Conservation (phyloP, 64 coral and sea anemone species). For the Catalaphyllia jardinei region DNA sequence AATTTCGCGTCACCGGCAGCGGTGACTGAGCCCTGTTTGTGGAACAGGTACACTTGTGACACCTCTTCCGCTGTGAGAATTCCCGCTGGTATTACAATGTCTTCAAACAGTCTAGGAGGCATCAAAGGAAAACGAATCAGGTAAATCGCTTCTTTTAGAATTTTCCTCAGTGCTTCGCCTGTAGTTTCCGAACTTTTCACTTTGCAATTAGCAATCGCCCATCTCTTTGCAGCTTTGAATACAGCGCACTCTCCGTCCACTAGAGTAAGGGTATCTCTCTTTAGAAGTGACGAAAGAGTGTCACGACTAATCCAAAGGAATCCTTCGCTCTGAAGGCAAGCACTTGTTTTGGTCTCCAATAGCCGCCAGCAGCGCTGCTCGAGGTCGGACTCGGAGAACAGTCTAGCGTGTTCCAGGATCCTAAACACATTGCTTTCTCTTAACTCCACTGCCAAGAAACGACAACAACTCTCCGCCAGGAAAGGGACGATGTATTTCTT, state of each 20-base stretch:
- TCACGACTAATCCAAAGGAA: constrained; percentile 22
- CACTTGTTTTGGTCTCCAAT: constrained; percentile 11
- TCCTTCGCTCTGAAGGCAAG: constrained; percentile 22
- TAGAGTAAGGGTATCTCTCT: constrained; percentile 17
- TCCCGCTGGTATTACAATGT: constrained; percentile 18
- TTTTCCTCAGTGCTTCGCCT: constrained; percentile 3
- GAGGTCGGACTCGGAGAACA: constrained; percentile 28
- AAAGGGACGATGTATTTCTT: constrained; percentile 64
- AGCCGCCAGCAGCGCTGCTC: constrained; percentile 51
- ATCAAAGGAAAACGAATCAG: constrained; percentile 40
- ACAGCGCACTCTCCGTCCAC: constrained; percentile 36
- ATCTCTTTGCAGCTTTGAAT: constrained; percentile 23
- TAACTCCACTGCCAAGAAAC: constrained; percentile 52
- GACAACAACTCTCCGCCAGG: constrained; percentile 40
- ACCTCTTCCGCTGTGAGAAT: constrained; percentile 21
- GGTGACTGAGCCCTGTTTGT: constrained; percentile 5
- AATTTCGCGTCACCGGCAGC: background rate
- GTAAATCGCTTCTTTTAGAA: constrained; percentile 2
- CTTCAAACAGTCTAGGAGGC: constrained; percentile 4
- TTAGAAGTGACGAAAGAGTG: constrained; percentile 22
- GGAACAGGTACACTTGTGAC: constrained; percentile 32
- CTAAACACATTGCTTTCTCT: constrained; percentile 49
- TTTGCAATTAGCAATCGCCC: constrained; percentile 36
- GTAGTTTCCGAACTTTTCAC: background rate
- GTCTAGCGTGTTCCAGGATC: constrained; percentile 47